These are phyloP conservation scores for Suricata suricatta DNA, from an alignment of 2,113 vertebrate genomes.

Conservation along the genomic window DNA sequence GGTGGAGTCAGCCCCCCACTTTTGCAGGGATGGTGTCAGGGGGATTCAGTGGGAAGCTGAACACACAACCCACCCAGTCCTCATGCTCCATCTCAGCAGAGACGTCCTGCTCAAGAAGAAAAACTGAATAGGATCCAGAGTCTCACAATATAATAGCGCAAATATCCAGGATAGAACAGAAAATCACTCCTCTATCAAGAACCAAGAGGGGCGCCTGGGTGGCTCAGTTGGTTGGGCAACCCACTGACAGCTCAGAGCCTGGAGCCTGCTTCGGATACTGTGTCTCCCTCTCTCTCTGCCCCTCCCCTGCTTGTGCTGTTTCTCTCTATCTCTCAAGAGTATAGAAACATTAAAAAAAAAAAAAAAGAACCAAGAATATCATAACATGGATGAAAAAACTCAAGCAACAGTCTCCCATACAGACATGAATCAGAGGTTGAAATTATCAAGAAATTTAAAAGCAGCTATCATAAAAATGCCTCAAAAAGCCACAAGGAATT, in stretches of 20 bases:
- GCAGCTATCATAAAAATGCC: not conserved
- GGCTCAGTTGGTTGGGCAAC: no score
- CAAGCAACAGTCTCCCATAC: not conserved
- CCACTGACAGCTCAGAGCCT: no score
- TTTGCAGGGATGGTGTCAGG: no score
- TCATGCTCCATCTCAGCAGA: rapidly evolving
- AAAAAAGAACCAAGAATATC: not conserved
- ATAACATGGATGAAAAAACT: not conserved
- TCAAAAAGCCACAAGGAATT: not conserved
- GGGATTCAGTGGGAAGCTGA: not conserved
- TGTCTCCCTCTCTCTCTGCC: no score
- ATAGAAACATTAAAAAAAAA: no score
- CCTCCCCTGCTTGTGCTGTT: no score
- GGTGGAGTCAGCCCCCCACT: not conserved
- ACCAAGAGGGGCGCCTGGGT: no score
- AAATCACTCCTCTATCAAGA: not conserved
- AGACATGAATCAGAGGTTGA: not conserved
- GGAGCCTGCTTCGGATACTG: no score
- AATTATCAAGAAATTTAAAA: not conserved
- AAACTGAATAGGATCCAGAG: not conserved
- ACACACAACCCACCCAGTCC: no score
- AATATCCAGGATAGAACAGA: not conserved
- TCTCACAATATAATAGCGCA: not conserved
- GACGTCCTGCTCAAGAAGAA: not conserved
- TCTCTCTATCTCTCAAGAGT: no score